These are phyloP conservation scores for Dipodomys merriami DNA, from an alignment of 2,113 vertebrate species.

Conservation along the genomic window DNA sequence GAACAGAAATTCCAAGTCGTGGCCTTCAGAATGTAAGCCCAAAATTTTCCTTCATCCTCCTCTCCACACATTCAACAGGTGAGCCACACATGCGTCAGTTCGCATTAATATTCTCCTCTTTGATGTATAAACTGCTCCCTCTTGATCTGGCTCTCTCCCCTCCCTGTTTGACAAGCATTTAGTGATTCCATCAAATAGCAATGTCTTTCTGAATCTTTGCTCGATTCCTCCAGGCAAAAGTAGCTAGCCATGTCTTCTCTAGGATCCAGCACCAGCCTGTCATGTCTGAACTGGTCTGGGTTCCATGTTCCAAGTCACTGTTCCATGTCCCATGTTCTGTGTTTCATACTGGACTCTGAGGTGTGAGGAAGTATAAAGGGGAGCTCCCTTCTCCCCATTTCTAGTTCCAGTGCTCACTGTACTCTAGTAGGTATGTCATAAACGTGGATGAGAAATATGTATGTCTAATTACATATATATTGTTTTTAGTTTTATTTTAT, in stretches of 20 bases:
- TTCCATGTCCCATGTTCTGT: too few relatives aligned
- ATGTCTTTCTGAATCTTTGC: background rate
- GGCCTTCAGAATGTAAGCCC: background rate
- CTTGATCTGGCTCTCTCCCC: background rate
- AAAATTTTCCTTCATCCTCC: background rate
- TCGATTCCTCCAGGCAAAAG: background rate
- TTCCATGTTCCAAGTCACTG: too few relatives aligned
- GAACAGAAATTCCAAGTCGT: fast-evolving
- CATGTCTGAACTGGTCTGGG: background rate
- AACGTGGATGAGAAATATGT: too few relatives aligned
- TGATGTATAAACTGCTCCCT: background rate
- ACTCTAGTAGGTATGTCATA: background rate
- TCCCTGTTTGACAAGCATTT: background rate
- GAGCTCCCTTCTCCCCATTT: background rate
- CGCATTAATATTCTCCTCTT: background rate
- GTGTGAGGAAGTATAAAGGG: background rate
- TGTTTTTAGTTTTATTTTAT: too few relatives aligned
- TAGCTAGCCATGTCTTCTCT: background rate
- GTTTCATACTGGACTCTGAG: background rate
- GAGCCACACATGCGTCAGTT: fast-evolving
- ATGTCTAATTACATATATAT: too few relatives aligned
- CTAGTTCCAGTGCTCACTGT: fast-evolving
- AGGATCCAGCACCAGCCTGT: background rate
- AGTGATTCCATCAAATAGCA: fast-evolving
- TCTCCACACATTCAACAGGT: fast-evolving